A percentile compares a stretch with the other conserved stretches of the same genome.
phyloP scores from a whole-genome alignment of 2,113 vertebrate species.

The Phrynosoma blainvillii region DNA sequence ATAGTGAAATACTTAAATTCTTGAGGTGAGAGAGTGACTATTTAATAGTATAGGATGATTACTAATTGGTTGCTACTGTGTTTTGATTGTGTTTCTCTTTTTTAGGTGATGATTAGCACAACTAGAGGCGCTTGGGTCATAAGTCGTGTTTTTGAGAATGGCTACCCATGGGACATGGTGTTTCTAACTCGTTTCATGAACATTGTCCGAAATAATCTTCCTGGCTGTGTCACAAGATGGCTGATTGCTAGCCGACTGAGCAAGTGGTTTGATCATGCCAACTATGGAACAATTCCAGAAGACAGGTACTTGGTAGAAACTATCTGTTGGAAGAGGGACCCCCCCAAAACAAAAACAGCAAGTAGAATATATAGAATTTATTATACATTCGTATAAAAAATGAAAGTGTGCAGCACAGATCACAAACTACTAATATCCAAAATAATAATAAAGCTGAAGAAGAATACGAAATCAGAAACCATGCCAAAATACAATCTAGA shows the following conservation, averaged over 20 bases:
- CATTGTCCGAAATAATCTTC: slow-evolving; percentile 72
- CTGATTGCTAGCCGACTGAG: slow-evolving; percentile 71
- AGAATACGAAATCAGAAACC: no score
- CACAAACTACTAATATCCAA: no score
- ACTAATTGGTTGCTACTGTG: not conserved
- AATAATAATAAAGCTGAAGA: no score
- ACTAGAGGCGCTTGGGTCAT: slow-evolving; percentile 81
- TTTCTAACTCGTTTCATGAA: slow-evolving; percentile 68
- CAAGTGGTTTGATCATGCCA: slow-evolving; percentile 77
- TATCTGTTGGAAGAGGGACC: no score
- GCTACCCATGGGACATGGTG: slow-evolving; percentile 85
- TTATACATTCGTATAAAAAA: not conserved
- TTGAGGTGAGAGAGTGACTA: not conserved
- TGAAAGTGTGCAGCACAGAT: not conserved
- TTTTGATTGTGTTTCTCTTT: not conserved
- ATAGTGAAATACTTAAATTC: not conserved
- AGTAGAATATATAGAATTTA: not conserved
- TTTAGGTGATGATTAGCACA: slow-evolving; percentile 87
- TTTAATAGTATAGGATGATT: not conserved
- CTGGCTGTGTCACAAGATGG: slow-evolving; percentile 65
- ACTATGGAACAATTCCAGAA: slow-evolving; percentile 83
- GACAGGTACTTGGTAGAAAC: slow-evolving; percentile 84
- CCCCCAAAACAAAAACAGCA: no score
- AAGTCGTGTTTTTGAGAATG: slow-evolving; percentile 72
- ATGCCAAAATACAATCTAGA: no score